Conservation (phyloP, 2,113 vertebrate genomes). For the Crotophaga sulcirostris region DNA sequence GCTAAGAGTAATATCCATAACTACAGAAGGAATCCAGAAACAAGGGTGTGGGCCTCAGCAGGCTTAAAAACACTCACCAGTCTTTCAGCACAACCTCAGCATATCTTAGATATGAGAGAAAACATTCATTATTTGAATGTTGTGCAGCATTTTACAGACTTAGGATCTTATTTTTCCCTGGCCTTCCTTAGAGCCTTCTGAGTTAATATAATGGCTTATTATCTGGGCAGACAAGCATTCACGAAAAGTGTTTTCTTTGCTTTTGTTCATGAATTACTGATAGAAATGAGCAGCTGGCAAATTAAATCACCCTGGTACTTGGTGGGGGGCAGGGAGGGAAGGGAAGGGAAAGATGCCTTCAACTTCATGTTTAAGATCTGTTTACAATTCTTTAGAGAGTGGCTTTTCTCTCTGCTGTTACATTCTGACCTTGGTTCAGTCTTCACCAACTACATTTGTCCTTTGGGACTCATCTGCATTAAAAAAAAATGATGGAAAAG, state of each 20-base stretch:
- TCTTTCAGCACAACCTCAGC: not conserved
- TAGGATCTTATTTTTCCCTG: not conserved
- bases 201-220: conserved; percentile 34
- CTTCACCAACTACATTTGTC: not conserved
- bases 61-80: not conserved
- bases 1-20: not conserved
- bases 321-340: too few species aligned
- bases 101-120: not conserved
- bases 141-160: not conserved
- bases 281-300: conserved; percentile 55
- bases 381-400: not conserved
- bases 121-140: not conserved
- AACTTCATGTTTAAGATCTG: not conserved
- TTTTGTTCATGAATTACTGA: conserved; percentile 38
- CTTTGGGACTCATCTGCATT: not conserved
- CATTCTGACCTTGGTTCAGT: not conserved
- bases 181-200: not conserved
- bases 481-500: not conserved
- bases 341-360: not conserved
- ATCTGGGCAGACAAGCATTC: conserved; percentile 14
- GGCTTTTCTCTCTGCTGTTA: not conserved
- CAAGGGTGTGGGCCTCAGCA: not conserved
- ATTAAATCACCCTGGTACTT: not conserved
- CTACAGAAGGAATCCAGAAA: not conserved
- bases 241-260: conserved; percentile 17